A percentile compares a stretch with the other conserved stretches of the same genome.
Evolutionary conservation across 2,797 vertebrate species (phyloP).

Genomic region (Gephyroberyx darwinii): DNA sequence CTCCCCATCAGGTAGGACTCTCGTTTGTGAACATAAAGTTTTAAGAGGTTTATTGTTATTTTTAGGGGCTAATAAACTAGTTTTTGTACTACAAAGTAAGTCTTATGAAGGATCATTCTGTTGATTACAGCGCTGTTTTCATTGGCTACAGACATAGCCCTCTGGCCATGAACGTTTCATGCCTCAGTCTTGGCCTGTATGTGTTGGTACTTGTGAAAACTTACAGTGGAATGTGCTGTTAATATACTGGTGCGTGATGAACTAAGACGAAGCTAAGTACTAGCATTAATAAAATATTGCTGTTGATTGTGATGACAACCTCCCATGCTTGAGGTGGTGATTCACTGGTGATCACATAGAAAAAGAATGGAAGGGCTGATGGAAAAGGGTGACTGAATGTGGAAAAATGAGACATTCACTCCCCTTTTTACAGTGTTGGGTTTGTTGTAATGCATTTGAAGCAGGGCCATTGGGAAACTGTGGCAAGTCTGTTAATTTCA

Average conservation of each 20-base stretch:
- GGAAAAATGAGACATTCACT: slow-evolving; percentile 48
- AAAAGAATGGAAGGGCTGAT: slow-evolving; percentile 58
- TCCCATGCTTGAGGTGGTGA: slow-evolving; percentile 49
- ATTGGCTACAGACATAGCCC: slow-evolving; percentile 26
- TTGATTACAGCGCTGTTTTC: slow-evolving; percentile 17
- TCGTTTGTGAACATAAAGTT: not conserved
- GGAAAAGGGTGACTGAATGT: slow-evolving; percentile 61
- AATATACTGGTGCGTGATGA: not conserved
- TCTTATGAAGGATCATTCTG: slow-evolving; percentile 1
- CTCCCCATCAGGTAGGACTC: slow-evolving; percentile 69
- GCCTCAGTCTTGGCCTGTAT: slow-evolving; percentile 23
- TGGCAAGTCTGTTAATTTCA: slow-evolving; percentile 16
- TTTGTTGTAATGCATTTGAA: slow-evolving; percentile 27
- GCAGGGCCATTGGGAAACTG: slow-evolving; percentile 19
- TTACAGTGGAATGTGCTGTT: not conserved
- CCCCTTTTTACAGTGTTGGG: slow-evolving; percentile 3
- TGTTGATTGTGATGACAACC: slow-evolving; percentile 24
- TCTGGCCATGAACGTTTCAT: slow-evolving; percentile 2
- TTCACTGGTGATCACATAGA: slow-evolving; percentile 66
- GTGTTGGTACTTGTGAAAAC: slow-evolving; percentile 48
- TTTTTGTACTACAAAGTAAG: not conserved
- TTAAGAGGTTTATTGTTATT: not conserved
- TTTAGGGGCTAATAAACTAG: not conserved
- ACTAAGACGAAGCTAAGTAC: not conserved
- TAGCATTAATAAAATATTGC: slow-evolving; percentile 35